Evolutionary conservation across 2,113 vertebrate genomes (phyloP).

Genomic region (Pleuronectes platessa): DNA sequence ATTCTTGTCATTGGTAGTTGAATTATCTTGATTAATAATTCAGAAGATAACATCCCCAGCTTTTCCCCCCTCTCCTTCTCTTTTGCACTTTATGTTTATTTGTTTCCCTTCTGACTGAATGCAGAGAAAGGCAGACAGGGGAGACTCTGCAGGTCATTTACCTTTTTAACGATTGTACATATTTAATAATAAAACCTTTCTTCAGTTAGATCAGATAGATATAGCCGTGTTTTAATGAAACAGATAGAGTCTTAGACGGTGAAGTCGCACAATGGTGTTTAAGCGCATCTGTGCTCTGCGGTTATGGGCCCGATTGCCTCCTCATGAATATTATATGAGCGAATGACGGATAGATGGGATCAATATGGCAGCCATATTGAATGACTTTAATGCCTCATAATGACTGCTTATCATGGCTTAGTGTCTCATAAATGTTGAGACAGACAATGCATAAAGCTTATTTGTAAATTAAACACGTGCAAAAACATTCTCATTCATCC

Average conservation of each 20-base stretch:
- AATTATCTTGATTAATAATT: constrained; percentile 78
- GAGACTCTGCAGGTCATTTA: no score
- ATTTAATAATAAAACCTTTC: not conserved
- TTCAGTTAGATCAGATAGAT: not conserved
- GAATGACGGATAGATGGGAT: constrained; percentile 53
- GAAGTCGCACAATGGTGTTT: constrained; percentile 26
- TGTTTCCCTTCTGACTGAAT: not conserved
- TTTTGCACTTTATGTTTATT: constrained; percentile 25
- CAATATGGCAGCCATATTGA: constrained; percentile 58
- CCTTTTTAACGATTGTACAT: not conserved
- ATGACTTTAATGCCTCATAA: constrained; percentile 62
- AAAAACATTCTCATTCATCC: not conserved
- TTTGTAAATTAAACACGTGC: constrained; percentile 15
- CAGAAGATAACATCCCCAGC: constrained; percentile 51
- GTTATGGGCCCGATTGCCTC: constrained; percentile 29
- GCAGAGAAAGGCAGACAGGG: not conserved
- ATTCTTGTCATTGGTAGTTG: constrained; percentile 63
- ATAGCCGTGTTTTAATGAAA: not conserved
- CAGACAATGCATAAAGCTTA: constrained; percentile 16
- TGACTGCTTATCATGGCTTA: constrained; percentile 38
- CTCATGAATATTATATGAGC: constrained; percentile 72
- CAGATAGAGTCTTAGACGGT: not conserved
- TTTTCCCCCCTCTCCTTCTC: constrained; percentile 5
- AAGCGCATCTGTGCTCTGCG: constrained; percentile 42
- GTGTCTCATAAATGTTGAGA: constrained; percentile 18